Evolutionary conservation across 2,888 invertebrate genomes (phyloP), one percentile per base, ranked within the genome.

Genomic region (Cyaniris semiargus): DNA sequence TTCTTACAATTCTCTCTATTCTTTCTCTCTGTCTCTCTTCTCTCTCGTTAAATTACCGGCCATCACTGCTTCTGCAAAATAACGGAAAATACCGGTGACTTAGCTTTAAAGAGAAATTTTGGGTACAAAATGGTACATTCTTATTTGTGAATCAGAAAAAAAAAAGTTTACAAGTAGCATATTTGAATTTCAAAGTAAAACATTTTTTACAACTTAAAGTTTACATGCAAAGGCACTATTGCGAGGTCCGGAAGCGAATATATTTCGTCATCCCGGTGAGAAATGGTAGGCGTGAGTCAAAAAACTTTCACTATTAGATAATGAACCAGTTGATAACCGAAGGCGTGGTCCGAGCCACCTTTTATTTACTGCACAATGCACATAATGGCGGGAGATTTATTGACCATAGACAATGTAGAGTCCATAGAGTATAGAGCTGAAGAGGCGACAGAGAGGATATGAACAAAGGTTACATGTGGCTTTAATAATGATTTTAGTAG

Each of bases 231-330:
- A 27, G 27, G 74, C 74, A 74, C 27, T 74, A 74, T 31, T 13
- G 13, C 7, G 13, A n/a, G 44, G 48, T 27, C 44, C 74, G 53
- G 74, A 74, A 74, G 74, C 48, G 74, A 53, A 74, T 23, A 74
- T 23, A 74, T 74, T 74, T 74, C 74, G 74, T 74, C 74, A 74
- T 48, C 53, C 44, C 74, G 27, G 72, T 71, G 71, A 72, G 72
- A 72, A 72, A 23, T 53, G 58, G 76, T 27, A 53, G 76, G 76
- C 76, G 76, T 71, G 76, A 77, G 23, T 77, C 76, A 56, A 77
- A 77, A 81, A 80, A 82, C 83, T 83, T 83, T 83, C 83, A 80
- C 82, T 80, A 76, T 82, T 82, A 81, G 83, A 83, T 83, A 83
- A 83, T 79, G 78, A 78, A 83, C 82, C 76, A 79, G 82, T 83